phyloP scores from a whole-genome alignment of 2,888 invertebrate species.

The Cheilosia scutellata region DNA sequence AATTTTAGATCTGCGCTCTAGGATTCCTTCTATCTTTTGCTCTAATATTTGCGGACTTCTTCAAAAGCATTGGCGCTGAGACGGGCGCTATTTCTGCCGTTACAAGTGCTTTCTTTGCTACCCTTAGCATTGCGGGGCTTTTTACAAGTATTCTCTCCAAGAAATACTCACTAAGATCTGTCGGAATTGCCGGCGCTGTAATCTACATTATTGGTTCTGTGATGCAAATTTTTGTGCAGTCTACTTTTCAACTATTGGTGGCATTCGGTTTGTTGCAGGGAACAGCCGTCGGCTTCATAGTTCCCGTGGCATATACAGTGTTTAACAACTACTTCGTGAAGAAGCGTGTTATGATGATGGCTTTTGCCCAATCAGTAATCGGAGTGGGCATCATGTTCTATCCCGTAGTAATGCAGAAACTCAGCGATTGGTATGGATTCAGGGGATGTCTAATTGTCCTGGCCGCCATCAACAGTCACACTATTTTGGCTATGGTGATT shows the following conservation, averaged over 20 bases:
- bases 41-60: constrained; percentile 89
- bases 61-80: constrained; percentile 87
- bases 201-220: constrained; percentile 87
- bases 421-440: constrained; percentile 88
- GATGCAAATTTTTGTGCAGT: constrained; percentile 87
- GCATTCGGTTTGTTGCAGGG: constrained; percentile 89
- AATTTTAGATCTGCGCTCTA: constrained; percentile 87
- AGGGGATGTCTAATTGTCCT: constrained; percentile 88
- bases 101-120: constrained; percentile 87
- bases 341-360: constrained; percentile 90
- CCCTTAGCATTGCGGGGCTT: constrained; percentile 86
- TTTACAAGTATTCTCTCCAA: constrained; percentile 88
- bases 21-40: constrained; percentile 89
- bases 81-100: constrained; percentile 89
- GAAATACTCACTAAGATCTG: constrained; percentile 87
- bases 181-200: constrained; percentile 88
- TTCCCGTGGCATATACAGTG: constrained; percentile 89
- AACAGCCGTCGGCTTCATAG: constrained; percentile 89
- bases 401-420: constrained; percentile 87
- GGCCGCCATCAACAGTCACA: constrained; percentile 88
- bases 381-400: constrained; percentile 89
- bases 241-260: constrained; percentile 87
- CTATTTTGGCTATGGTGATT: constrained; percentile 88
- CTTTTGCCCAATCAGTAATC: constrained; percentile 89
- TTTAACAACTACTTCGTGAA: constrained; percentile 91